phyloP scores from a whole-genome alignment of 2,113 vertebrate genomes.

The Limnothrissa miodon region DNA sequence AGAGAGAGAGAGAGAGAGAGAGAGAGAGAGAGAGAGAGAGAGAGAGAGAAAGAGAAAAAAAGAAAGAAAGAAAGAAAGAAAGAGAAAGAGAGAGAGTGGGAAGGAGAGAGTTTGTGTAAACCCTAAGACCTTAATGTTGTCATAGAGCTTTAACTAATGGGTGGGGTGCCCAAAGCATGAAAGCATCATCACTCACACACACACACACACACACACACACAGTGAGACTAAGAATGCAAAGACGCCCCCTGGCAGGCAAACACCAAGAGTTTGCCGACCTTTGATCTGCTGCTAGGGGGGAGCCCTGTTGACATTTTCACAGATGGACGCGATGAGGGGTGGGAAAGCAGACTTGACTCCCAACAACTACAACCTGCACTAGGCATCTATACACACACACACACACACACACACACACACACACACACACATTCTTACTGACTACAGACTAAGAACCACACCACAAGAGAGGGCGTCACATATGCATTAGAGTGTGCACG shows the following conservation, averaged over 20 bases:
- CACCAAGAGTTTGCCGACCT: not conserved
- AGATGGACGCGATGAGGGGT: not conserved
- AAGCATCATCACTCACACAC: not conserved
- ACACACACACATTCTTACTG: not conserved
- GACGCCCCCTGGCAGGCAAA: not conserved
- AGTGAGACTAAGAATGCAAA: not conserved
- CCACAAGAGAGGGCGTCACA: not conserved
- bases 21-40: not conserved
- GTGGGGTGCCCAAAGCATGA: not conserved
- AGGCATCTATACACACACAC: not conserved
- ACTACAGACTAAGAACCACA: too few relatives aligned
- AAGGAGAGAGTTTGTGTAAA: not conserved
- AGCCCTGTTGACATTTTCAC: not conserved
- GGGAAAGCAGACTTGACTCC: not conserved
- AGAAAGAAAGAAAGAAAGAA: not conserved
- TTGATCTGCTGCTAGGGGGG: not conserved
- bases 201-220: constrained; percentile 14
- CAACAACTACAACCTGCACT: not conserved
- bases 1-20: not conserved
- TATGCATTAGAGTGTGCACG: not conserved
- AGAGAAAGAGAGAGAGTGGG: not conserved
- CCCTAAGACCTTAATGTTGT: not conserved
- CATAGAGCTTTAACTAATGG: not conserved
- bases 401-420: not conserved
- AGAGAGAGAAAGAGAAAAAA: not conserved